Conservation (phyloP, 2,888 invertebrate species). For the Drosophila hawaiiensis region DNA sequence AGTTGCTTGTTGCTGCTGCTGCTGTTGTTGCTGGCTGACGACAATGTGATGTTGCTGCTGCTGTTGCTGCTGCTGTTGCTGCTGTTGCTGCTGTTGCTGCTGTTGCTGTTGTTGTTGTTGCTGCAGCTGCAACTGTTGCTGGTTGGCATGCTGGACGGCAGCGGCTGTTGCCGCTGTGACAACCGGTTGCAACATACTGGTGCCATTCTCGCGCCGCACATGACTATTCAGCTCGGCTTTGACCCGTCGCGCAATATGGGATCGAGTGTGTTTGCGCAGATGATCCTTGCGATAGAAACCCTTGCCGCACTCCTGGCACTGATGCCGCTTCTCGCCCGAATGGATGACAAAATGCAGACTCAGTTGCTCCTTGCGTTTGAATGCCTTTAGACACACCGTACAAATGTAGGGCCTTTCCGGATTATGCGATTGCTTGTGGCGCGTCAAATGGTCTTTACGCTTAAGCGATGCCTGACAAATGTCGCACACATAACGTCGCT, state of each 20-base stretch:
- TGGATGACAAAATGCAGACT: conserved; percentile 95
- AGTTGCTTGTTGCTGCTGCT: conserved; percentile 73
- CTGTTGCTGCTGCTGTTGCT: conserved; percentile 58
- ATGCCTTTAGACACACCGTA: conserved; percentile 93
- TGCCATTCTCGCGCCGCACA: conserved; percentile 84
- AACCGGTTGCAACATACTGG: conserved; percentile 84
- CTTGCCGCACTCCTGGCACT: conserved; percentile 94
- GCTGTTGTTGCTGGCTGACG: conserved; percentile 75
- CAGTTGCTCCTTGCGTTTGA: conserved; percentile 95
- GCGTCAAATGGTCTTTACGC: conserved; percentile 93
- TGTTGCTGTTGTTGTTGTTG: conserved; percentile 82
- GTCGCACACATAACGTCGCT: conserved; percentile 93
- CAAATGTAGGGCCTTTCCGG: conserved; percentile 95
- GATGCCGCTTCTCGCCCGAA: conserved; percentile 93
- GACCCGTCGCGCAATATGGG: conserved; percentile 93
- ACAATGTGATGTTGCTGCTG: conserved; percentile 79
- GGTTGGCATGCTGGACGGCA: conserved; percentile 82
- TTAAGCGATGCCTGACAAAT: conserved; percentile 95
- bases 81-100: conserved; percentile 73
- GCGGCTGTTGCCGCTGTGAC: conserved; percentile 80
- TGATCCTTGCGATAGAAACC: conserved; percentile 95
- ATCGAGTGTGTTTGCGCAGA: conserved; percentile 92
- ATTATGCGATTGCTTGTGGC: conserved; percentile 95
- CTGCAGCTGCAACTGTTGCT: conserved; percentile 86
- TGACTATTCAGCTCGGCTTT: conserved; percentile 88